These are phyloP conservation scores for Manis crassicaudata DNA, from an alignment of 2,797 vertebrate genomes.

Conservation along the genomic window DNA sequence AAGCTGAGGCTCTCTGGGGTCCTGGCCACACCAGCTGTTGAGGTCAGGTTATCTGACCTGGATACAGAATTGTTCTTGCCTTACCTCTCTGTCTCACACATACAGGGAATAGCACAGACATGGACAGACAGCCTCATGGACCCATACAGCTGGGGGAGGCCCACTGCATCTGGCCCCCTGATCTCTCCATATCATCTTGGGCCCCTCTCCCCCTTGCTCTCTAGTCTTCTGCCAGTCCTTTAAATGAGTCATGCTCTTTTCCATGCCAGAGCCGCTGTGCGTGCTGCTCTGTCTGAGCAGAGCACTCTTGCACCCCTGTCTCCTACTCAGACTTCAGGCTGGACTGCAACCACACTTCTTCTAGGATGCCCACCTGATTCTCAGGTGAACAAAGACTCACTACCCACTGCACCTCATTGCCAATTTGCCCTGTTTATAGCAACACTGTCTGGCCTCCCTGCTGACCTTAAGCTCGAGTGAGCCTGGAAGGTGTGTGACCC, in stretches of 20 bases:
- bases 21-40: neutral
- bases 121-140: neutral
- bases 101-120: neutral
- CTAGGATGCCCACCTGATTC: neutral
- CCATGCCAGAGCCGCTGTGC: neutral
- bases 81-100: neutral
- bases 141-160: neutral
- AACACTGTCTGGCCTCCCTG: neutral
- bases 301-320: neutral
- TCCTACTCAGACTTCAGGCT: neutral
- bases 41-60: neutral
- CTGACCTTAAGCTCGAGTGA: fast-evolving
- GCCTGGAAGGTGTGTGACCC: neutral
- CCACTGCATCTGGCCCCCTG: fast-evolving
- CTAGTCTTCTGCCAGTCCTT: neutral
- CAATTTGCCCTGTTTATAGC: neutral
- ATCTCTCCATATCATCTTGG: neutral
- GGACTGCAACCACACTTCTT: neutral
- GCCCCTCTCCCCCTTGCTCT: neutral
- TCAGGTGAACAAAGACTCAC: neutral
- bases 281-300: neutral
- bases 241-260: neutral
- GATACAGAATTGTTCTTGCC: fast-evolving
- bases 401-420: too few species aligned
- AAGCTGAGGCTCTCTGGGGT: neutral